phyloP scores from a whole-genome alignment of 2,888 invertebrate species.

The Drosophila basisetae region DNA sequence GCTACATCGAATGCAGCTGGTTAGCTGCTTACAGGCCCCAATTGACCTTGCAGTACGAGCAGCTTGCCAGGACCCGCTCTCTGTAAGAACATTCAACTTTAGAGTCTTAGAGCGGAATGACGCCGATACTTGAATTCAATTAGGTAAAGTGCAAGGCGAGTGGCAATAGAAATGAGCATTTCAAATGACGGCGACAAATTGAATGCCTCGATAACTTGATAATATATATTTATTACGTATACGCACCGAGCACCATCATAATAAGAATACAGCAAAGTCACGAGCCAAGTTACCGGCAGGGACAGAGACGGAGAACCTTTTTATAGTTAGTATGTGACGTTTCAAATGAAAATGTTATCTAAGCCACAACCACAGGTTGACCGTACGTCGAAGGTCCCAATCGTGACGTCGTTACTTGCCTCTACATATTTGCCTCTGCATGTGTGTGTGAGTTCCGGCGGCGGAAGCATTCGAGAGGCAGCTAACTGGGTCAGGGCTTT shows the following conservation, averaged over 20 bases:
- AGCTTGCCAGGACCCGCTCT: background rate
- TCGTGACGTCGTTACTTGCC: slow-evolving; percentile 55
- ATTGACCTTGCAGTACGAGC: background rate
- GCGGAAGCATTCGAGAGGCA: slow-evolving; percentile 30
- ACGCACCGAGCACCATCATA: slow-evolving; percentile 20
- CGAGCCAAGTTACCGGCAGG: background rate
- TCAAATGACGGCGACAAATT: slow-evolving; percentile 30
- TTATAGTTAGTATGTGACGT: slow-evolving; percentile 7
- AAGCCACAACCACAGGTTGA: slow-evolving; percentile 36
- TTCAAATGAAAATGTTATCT: background rate
- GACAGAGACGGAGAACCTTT: background rate
- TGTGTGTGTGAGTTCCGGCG: slow-evolving; percentile 16
- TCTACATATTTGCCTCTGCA: background rate
- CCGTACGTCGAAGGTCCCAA: slow-evolving; percentile 46
- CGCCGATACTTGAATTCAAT: slow-evolving; percentile 45
- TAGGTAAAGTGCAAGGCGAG: slow-evolving; percentile 44
- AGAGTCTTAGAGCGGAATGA: slow-evolving; percentile 1
- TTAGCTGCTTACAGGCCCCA: background rate
- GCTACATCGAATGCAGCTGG: background rate
- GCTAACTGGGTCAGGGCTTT: slow-evolving; percentile 77
- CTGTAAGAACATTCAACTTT: slow-evolving; percentile 22
- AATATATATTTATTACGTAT: slow-evolving; percentile 42
- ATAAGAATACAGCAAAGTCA: background rate
- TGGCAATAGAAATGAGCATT: background rate
- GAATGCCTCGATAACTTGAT: slow-evolving; percentile 33